A percentile compares a stretch with the other conserved stretches of the same genome.
Evolutionary conservation across 2,113 vertebrate species (phyloP).

Genomic region (Calonectris borealis): DNA sequence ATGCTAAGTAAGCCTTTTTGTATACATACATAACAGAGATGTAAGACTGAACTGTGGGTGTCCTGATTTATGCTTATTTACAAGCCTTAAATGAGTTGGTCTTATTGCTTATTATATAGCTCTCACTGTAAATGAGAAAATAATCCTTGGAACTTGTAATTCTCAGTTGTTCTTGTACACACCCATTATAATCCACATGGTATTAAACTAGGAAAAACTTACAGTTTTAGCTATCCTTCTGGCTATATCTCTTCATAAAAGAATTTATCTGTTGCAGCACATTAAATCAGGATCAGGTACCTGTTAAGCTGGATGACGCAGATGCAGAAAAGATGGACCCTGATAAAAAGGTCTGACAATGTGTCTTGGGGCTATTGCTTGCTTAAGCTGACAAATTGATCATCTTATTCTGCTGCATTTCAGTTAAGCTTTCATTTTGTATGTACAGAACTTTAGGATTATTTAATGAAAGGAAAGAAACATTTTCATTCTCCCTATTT

Average conservation of each 20-base stretch:
- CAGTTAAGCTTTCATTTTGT: not conserved
- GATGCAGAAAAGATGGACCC: not conserved
- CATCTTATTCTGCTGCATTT: not conserved
- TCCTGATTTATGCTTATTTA: not conserved
- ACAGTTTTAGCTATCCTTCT: not conserved
- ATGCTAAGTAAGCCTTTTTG: not conserved
- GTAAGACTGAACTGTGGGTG: not conserved
- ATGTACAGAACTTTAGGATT: not conserved
- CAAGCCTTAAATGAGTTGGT: not conserved
- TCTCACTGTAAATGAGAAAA: not conserved
- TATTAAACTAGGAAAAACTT: not conserved
- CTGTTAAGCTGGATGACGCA: fast-evolving
- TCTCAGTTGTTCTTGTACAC: not conserved
- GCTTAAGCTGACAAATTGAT: not conserved
- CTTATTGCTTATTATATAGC: not conserved
- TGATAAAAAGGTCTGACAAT: not conserved
- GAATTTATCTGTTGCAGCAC: not conserved
- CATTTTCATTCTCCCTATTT: not conserved
- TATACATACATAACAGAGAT: not conserved
- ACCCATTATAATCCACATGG: not conserved
- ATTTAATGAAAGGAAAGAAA: not conserved
- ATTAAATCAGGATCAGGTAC: not conserved
- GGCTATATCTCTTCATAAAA: not conserved
- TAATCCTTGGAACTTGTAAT: not conserved
- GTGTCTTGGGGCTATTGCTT: not conserved